Conservation (phyloP, 2,113 vertebrate species). For the Mohoua ochrocephala region DNA sequence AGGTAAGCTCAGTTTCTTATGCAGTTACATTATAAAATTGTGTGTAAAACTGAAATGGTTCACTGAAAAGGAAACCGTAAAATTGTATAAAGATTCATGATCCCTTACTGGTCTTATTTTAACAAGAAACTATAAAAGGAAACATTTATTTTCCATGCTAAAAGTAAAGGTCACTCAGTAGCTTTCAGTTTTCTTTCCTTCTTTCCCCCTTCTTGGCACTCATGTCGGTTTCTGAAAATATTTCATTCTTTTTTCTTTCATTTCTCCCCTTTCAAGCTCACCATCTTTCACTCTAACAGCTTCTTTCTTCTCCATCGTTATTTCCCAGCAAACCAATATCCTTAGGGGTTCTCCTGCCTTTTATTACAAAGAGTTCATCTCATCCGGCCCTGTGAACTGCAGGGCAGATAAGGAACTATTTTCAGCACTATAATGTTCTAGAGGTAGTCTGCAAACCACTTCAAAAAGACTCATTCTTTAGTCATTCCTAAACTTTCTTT, state of each 20-base stretch:
- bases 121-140: conserved; percentile 62
- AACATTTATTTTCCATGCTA: conserved; percentile 45
- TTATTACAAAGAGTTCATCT: conserved; percentile 62
- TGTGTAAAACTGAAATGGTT: conserved; percentile 17
- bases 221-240: conserved; percentile 26
- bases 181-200: conserved; percentile 29
- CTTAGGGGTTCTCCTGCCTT: conserved; percentile 47
- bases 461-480: background rate
- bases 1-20: background rate
- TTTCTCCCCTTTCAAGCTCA: conserved; percentile 37
- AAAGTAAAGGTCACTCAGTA: conserved; percentile 62
- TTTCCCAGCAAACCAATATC: conserved; percentile 60
- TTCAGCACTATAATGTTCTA: conserved; percentile 15
- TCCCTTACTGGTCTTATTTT: conserved; percentile 29
- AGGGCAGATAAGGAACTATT: conserved; percentile 54
- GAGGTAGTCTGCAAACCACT: background rate
- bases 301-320: conserved; percentile 43
- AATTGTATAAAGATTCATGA: conserved; percentile 18
- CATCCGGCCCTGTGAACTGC: conserved; percentile 63
- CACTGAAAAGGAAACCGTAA: conserved; percentile 18
- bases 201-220: background rate
- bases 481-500: conserved; percentile 6
- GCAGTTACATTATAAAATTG: conserved; percentile 24
- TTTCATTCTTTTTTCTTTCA: conserved; percentile 32
- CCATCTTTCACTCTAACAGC: conserved; percentile 55